Conservation (phyloP, 2,888 invertebrate genomes). For the Malacosoma neustria region DNA sequence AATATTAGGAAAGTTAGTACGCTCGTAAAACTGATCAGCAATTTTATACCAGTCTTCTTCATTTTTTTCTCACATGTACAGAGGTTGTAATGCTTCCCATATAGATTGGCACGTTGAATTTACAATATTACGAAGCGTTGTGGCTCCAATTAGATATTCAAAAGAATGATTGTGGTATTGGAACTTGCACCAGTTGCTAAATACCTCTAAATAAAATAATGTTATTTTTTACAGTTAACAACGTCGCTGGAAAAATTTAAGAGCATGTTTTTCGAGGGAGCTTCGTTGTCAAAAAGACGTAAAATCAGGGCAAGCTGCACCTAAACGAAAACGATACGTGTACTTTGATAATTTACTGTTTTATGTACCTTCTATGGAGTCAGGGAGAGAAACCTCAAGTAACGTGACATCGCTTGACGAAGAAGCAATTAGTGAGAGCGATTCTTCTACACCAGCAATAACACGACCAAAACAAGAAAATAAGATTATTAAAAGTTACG, state of each 20-base stretch:
- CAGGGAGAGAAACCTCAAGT: constrained; percentile 8
- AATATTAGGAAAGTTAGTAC: constrained; percentile 9
- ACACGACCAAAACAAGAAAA: constrained; percentile 4
- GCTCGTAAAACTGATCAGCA: constrained; percentile 8
- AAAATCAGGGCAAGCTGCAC: constrained; percentile 9
- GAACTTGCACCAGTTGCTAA: constrained; percentile 11
- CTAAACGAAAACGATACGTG: constrained; percentile 6
- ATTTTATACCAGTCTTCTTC: constrained; percentile 11
- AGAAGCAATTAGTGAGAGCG: constrained; percentile 5
- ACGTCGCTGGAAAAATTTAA: constrained; percentile 4
- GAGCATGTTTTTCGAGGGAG: constrained; percentile 1
- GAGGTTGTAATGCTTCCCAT: constrained; percentile 8
- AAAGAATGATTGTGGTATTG: constrained; percentile 10
- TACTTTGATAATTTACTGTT: constrained; percentile 8
- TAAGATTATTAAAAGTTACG: constrained; percentile 4
- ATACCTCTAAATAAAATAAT: constrained; percentile 9
- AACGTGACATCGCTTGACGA: constrained; percentile 6
- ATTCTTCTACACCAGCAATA: constrained; percentile 6
- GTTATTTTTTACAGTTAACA: constrained; percentile 3
- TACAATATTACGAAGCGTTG: constrained; percentile 7
- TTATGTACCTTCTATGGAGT: constrained; percentile 7
- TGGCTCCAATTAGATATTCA: constrained; percentile 10
- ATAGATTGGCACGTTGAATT: constrained; percentile 8
- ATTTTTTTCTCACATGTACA: constrained; percentile 7
- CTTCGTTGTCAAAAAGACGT: constrained; percentile 1